Evolutionary conservation across 2,113 vertebrate species (phyloP).

Genomic region (Lycocorax pyrrhopterus): DNA sequence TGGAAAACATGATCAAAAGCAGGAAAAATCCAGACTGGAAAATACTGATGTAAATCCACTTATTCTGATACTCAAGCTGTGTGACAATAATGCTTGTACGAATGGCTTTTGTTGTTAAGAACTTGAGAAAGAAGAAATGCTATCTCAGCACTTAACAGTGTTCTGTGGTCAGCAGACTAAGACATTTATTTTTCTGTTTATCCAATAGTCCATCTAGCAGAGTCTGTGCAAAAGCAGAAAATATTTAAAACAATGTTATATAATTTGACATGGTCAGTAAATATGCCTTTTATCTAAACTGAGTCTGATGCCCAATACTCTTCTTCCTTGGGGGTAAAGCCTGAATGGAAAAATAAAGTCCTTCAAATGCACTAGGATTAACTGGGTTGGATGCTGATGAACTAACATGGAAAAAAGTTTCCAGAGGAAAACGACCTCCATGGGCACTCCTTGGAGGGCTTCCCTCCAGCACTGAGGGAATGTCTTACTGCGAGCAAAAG

Average conservation of each 20-base stretch:
- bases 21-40: not conserved
- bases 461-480: not conserved
- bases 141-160: not conserved
- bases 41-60: not conserved
- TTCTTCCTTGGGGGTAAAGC: not conserved
- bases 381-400: conserved; percentile 20
- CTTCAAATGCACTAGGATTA: not conserved
- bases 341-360: not conserved
- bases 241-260: not conserved
- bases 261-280: conserved; percentile 37
- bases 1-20: not conserved
- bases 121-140: conserved; percentile 6
- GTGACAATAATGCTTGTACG: not conserved
- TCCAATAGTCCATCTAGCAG: not conserved
- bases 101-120: not conserved
- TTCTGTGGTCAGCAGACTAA: not conserved
- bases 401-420: not conserved
- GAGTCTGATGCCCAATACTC: not conserved
- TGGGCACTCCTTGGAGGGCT: not conserved
- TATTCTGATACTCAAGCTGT: not conserved
- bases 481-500: not conserved
- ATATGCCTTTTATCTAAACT: not conserved
- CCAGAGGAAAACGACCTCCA: not conserved
- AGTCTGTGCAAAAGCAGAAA: not conserved
- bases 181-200: not conserved